Conservation (phyloP, 2,113 vertebrate genomes). For the Acrocephalus kingi region DNA sequence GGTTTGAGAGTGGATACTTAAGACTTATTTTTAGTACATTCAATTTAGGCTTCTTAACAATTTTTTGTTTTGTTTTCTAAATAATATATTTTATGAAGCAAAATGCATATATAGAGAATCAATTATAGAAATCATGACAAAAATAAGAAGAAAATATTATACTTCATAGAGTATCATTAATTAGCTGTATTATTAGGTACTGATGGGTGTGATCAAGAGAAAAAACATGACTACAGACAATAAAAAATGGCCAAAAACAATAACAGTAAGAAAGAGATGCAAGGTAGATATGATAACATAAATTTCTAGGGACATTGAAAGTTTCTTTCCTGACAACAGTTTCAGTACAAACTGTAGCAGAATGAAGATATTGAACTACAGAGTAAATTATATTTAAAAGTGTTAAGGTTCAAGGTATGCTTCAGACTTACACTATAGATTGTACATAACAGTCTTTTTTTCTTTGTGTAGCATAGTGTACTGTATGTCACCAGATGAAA, state of each 20-base stretch:
- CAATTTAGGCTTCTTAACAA: neutral
- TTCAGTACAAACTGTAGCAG: neutral
- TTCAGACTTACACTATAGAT: neutral
- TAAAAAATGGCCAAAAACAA: neutral
- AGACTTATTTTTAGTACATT: neutral
- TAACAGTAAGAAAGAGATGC: neutral
- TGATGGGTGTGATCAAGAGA: neutral
- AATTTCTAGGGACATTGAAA: neutral
- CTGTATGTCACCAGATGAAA: neutral
- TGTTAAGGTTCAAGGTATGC: neutral
- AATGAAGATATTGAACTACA: neutral
- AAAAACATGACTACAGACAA: neutral
- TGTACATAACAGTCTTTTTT: neutral
- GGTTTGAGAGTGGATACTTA: neutral
- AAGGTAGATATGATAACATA: neutral
- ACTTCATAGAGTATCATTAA: neutral
- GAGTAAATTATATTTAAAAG: neutral
- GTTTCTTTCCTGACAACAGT: neutral
- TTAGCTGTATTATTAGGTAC: neutral
- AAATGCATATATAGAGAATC: neutral
- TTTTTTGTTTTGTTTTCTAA: neutral
- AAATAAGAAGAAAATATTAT: neutral
- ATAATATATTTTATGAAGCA: neutral
- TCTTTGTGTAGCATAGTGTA: neutral
- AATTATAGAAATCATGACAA: neutral